These are phyloP conservation scores for Microcebus tavaratra DNA, from an alignment of 2,113 vertebrate species.

Conservation along the genomic window DNA sequence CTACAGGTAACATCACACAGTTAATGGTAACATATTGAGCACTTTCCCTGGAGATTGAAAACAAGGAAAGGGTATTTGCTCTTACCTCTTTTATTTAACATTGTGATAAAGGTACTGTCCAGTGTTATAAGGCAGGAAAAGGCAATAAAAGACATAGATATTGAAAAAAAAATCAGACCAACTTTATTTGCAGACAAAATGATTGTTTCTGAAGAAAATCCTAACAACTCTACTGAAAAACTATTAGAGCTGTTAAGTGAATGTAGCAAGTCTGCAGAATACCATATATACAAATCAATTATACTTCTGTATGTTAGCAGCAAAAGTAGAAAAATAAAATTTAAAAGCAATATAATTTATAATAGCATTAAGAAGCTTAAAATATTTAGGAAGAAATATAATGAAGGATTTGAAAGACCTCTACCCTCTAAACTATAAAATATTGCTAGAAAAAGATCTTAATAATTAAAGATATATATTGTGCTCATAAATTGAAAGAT, in stretches of 20 bases:
- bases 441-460: not conserved
- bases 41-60: not conserved
- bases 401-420: not conserved
- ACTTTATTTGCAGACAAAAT: not conserved
- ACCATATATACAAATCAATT: not conserved
- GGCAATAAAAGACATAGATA: not conserved
- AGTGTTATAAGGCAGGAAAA: not conserved
- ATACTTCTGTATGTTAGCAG: not conserved
- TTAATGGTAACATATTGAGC: not conserved
- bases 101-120: not conserved
- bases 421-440: not conserved
- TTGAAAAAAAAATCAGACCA: not conserved
- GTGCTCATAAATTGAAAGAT: not conserved
- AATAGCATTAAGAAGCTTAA: not conserved
- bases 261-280: not conserved
- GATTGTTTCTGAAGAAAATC: not conserved
- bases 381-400: not conserved
- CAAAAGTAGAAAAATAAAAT: not conserved
- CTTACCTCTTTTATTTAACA: not conserved
- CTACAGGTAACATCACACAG: not conserved
- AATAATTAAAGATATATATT: not conserved
- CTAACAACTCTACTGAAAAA: not conserved
- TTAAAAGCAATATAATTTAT: not conserved
- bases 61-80: not conserved
- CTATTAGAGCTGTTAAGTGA: not conserved